phyloP scores from a whole-genome alignment of 2,797 vertebrate genomes.

The Echiichthys vipera region DNA sequence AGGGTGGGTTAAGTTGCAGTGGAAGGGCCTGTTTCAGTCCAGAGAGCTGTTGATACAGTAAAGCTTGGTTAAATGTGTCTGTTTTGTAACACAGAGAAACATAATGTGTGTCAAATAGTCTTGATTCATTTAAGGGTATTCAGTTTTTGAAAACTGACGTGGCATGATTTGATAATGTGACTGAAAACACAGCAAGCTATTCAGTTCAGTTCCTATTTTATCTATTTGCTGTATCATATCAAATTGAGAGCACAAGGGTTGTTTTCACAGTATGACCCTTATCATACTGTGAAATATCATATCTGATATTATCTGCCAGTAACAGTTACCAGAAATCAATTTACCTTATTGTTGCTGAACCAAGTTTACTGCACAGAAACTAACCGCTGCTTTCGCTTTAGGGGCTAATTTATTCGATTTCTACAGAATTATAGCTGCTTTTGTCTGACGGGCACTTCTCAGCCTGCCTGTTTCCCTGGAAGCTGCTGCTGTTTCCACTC shows the following conservation, averaged over 20 bases:
- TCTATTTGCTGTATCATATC: not conserved
- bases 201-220: not conserved
- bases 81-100: not conserved
- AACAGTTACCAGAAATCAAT: constrained; percentile 49
- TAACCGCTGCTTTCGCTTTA: constrained; percentile 32
- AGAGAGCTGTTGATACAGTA: not conserved
- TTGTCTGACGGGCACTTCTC: constrained; percentile 26
- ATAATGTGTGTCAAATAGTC: not conserved
- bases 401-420: constrained; percentile 38
- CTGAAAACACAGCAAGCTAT: not conserved
- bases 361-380: constrained; percentile 53
- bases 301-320: constrained; percentile 47
- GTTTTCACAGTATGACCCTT: constrained; percentile 1
- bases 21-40: constrained; percentile 5
- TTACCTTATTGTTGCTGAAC: constrained; percentile 43
- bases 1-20: constrained; percentile 12
- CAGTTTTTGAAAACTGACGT: not conserved
- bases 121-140: not conserved
- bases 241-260: not conserved
- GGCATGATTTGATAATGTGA: constrained; percentile 14
- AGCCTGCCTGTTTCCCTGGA: constrained; percentile 41
- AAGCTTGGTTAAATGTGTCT: not conserved
- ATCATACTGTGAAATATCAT: constrained; percentile 9
- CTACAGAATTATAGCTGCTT: constrained; percentile 30
- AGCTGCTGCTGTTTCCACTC: constrained; percentile 61